Percentiles rank a stretch among this genome's conserved stretches.
These are phyloP conservation scores for Gandaritis pyraliata DNA, from an alignment of 2,888 invertebrate genomes.

Conservation along the genomic window DNA sequence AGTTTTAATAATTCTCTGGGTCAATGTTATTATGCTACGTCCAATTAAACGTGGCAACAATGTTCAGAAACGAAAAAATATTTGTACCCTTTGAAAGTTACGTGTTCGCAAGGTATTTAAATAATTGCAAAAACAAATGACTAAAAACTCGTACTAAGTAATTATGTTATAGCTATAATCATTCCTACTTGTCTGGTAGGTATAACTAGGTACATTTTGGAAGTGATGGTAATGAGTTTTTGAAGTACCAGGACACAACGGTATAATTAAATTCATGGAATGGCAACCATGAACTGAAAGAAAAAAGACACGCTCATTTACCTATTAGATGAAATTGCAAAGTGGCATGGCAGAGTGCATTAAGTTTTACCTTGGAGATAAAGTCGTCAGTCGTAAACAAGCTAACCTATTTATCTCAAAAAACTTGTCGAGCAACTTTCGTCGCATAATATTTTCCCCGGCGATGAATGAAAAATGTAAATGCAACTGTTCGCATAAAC, in stretches of 20 bases:
- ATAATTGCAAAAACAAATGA: slow-evolving; percentile 4
- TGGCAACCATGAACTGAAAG: no score
- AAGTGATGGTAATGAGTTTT: no score
- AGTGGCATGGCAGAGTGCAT: neutral
- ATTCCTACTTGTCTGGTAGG: no score
- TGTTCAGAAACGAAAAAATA: slow-evolving; percentile 28
- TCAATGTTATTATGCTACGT: no score
- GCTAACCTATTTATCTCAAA: neutral
- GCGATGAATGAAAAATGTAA: slow-evolving; percentile 1
- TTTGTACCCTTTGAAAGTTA: slow-evolving; percentile 3
- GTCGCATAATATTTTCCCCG: neutral
- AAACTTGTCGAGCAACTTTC: neutral
- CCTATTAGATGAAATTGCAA: neutral
- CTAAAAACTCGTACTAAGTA: no score
- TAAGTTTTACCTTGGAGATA: neutral
- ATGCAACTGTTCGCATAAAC: neutral
- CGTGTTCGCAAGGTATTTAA: neutral
- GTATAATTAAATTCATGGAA: no score
- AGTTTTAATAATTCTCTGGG: no score
- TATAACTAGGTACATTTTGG: no score
- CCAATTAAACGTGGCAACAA: slow-evolving; percentile 20
- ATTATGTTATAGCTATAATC: no score
- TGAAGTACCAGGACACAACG: no score
- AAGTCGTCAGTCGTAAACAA: neutral
- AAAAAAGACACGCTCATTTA: no score